Conservation (phyloP, 2,888 invertebrate genomes). For the Ischnura elegans region DNA sequence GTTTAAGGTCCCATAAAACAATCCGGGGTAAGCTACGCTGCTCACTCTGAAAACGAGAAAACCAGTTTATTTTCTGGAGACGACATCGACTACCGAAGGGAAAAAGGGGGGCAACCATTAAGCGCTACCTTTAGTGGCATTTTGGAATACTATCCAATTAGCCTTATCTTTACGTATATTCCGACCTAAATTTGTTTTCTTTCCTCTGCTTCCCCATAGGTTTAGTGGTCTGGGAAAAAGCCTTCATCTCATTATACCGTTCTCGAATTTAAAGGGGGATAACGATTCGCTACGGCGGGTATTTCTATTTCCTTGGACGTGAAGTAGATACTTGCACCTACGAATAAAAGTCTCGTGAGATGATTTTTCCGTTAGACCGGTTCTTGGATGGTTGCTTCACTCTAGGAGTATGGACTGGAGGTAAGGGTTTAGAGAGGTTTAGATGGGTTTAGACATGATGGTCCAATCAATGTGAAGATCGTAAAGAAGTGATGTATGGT, state of each 20-base stretch:
- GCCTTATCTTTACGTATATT: conserved; percentile 55
- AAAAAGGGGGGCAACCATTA: conserved; percentile 46
- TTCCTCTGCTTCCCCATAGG: background rate
- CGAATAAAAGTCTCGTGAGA: background rate
- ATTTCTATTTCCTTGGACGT: background rate
- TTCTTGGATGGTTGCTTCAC: background rate
- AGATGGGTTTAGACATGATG: background rate
- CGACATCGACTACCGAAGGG: background rate
- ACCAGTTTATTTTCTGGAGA: conserved; percentile 37
- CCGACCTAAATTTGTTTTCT: conserved; percentile 57
- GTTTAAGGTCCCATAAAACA: conserved; percentile 44
- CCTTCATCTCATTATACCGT: background rate
- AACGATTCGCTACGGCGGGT: background rate
- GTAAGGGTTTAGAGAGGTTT: background rate
- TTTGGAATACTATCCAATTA: conserved; percentile 51
- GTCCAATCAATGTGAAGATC: background rate
- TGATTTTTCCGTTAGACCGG: background rate
- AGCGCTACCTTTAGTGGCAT: conserved; percentile 45
- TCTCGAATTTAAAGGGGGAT: background rate
- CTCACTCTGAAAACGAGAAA: conserved; percentile 11
- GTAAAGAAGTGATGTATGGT: too few species aligned
- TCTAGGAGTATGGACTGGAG: background rate
- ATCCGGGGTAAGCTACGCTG: background rate
- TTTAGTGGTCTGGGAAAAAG: background rate
- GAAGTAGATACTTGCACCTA: background rate